These are phyloP conservation scores for Muscicapa striata DNA, from an alignment of 2,797 vertebrate species.

Conservation along the genomic window DNA sequence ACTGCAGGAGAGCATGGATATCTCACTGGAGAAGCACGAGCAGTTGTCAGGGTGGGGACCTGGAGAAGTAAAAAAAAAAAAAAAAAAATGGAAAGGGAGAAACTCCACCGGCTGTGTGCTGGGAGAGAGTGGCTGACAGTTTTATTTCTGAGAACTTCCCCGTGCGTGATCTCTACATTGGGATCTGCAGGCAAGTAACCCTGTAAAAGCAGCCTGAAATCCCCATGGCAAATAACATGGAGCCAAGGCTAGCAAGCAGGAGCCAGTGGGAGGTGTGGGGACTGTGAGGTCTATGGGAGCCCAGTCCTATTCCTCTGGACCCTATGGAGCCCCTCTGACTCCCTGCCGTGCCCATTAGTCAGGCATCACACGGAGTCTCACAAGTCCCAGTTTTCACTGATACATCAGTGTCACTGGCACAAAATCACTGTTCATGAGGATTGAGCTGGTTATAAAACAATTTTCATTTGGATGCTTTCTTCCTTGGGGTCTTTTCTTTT, in stretches of 20 bases:
- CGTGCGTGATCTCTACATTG: background rate
- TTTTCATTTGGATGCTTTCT: background rate
- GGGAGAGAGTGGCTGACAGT: constrained; percentile 35
- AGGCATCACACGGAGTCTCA: background rate
- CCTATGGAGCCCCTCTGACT: fast-evolving
- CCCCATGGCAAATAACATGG: constrained; percentile 37
- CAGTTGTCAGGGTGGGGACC: background rate
- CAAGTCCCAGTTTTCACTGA: background rate
- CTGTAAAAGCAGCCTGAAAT: constrained; percentile 52
- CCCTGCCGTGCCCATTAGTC: fast-evolving
- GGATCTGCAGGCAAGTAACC: constrained; percentile 22
- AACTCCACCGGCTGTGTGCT: constrained; percentile 2
- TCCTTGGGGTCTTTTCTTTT: background rate
- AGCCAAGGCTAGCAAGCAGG: background rate
- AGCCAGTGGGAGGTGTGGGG: background rate
- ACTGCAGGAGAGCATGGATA: background rate
- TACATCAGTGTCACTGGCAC: background rate
- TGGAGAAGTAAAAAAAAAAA: background rate
- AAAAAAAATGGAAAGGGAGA: background rate
- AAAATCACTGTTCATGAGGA: background rate
- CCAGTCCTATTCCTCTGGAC: background rate
- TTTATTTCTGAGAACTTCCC: constrained; percentile 64
- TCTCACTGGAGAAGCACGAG: background rate
- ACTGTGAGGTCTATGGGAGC: background rate
- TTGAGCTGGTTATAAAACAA: background rate